A percentile compares a stretch with the other conserved stretches of the same genome.
phyloP scores from a whole-genome alignment of 1,140 invertebrate species.

The Drosophila mojavensis region DNA sequence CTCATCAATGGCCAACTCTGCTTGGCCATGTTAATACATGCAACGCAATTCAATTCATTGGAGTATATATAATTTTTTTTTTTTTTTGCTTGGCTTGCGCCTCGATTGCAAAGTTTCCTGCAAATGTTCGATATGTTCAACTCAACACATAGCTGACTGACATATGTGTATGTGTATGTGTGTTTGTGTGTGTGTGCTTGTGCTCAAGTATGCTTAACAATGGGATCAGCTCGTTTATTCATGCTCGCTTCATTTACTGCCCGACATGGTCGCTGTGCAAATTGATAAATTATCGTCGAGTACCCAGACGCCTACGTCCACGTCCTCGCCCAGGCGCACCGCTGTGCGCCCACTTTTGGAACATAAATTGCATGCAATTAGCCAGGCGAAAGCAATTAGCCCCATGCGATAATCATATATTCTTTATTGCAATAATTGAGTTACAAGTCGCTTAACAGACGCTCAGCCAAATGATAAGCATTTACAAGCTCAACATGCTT shows the following conservation, averaged over 20 bases:
- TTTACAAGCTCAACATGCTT: background rate
- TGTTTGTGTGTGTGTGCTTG: conserved; percentile 29
- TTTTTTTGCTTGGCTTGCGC: conserved; percentile 13
- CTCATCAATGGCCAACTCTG: conserved; percentile 35
- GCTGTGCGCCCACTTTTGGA: conserved; percentile 25
- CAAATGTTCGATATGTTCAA: conserved; percentile 46
- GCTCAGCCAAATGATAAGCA: conserved; percentile 8
- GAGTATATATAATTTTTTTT: background rate
- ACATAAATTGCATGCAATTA: conserved; percentile 70
- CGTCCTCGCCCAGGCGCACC: background rate
- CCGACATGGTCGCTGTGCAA: conserved; percentile 41
- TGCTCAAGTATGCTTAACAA: conserved; percentile 71
- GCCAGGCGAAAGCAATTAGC: conserved; percentile 62
- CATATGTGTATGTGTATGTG: conserved; percentile 19
- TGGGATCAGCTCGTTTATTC: conserved; percentile 69
- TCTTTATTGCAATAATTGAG: conserved; percentile 51
- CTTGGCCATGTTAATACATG: conserved; percentile 47
- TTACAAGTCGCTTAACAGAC: conserved; percentile 26
- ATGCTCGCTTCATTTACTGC: conserved; percentile 64
- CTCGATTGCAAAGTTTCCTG: conserved; percentile 69
- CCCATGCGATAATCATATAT: conserved; percentile 60
- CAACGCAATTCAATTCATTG: conserved; percentile 68
- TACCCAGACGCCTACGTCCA: background rate
- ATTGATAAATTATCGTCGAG: conserved; percentile 74
- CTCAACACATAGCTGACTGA: background rate